phyloP scores from a whole-genome alignment of 2,888 invertebrate species.

The Fissipunctia ypsillon region DNA sequence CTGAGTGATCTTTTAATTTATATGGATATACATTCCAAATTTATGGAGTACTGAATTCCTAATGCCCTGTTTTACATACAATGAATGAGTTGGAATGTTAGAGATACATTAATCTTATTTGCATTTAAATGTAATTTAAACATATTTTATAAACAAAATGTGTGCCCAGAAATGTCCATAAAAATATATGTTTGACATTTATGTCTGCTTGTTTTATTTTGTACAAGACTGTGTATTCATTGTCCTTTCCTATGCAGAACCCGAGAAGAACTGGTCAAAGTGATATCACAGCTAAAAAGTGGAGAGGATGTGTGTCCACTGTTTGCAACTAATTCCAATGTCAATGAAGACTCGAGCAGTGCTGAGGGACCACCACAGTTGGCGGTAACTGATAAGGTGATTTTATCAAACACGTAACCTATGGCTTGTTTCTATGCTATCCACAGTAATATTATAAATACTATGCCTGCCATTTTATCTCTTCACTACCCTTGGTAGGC shows the following conservation, averaged over 20 bases:
- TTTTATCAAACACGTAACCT: not conserved
- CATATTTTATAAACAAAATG: not conserved
- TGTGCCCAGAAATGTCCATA: not conserved
- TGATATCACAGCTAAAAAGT: slow-evolving; percentile 94
- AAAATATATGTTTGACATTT: not conserved
- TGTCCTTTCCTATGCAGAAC: slow-evolving; percentile 88
- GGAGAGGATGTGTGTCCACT: slow-evolving; percentile 92
- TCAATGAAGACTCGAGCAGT: slow-evolving; percentile 87
- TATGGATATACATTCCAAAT: slow-evolving; percentile 2
- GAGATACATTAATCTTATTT: slow-evolving; percentile 14
- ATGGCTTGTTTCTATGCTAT: not conserved
- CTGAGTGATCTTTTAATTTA: slow-evolving; percentile 4
- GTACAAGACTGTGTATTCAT: not conserved
- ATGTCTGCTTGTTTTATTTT: not conserved
- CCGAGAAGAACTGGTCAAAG: slow-evolving; percentile 94
- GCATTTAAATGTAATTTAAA: slow-evolving; percentile 23
- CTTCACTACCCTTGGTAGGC: not conserved
- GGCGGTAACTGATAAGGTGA: slow-evolving; percentile 48
- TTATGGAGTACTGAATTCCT: not conserved
- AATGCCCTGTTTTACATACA: slow-evolving; percentile 44
- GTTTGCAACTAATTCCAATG: slow-evolving; percentile 75
- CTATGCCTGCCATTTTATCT: not conserved
- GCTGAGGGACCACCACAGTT: slow-evolving; percentile 75
- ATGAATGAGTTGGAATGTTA: slow-evolving; percentile 18
- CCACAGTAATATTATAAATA: not conserved